phyloP scores from a whole-genome alignment of 1,140 invertebrate species.

The Latrodectus geometricus region DNA sequence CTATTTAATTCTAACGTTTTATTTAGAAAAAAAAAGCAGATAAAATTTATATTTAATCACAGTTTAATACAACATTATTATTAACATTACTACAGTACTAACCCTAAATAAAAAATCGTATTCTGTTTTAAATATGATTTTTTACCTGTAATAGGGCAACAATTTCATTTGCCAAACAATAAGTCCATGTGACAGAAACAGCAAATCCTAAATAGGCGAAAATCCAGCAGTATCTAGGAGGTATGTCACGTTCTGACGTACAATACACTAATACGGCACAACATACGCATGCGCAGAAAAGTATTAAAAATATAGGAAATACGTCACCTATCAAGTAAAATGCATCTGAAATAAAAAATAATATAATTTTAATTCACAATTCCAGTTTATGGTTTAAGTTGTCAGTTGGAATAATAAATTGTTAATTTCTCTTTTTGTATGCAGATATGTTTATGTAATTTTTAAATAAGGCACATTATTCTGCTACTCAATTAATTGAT shows the following conservation, averaged over 20 bases:
- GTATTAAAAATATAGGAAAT: slow-evolving; percentile 67
- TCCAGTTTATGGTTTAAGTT: no score
- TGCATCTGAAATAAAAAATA: slow-evolving; percentile 67
- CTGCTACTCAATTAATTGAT: no score
- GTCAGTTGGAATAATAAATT: not conserved
- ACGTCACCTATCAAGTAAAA: slow-evolving; percentile 69
- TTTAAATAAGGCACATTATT: no score
- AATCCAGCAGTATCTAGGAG: slow-evolving; percentile 68
- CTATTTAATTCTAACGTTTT: not conserved
- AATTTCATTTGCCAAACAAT: slow-evolving; percentile 77
- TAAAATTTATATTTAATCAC: no score
- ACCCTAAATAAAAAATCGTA: no score
- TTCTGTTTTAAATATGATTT: no score
- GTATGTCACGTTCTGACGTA: slow-evolving; percentile 67
- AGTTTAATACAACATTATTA: no score
- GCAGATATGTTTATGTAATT: no score
- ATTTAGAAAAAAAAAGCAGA: no score
- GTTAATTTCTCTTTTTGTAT: no score
- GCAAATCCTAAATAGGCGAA: slow-evolving; percentile 77
- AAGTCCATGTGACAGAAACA: slow-evolving; percentile 77
- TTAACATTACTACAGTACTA: no score
- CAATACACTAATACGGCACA: slow-evolving; percentile 68
- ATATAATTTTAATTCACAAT: not conserved
- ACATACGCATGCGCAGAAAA: slow-evolving; percentile 65
- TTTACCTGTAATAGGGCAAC: slow-evolving; percentile 74